Percentiles rank a stretch among this genome's conserved stretches.
These are phyloP conservation scores for Lepetodrilus schrolli DNA, from an alignment of 2,888 invertebrate genomes.

Conservation along the genomic window DNA sequence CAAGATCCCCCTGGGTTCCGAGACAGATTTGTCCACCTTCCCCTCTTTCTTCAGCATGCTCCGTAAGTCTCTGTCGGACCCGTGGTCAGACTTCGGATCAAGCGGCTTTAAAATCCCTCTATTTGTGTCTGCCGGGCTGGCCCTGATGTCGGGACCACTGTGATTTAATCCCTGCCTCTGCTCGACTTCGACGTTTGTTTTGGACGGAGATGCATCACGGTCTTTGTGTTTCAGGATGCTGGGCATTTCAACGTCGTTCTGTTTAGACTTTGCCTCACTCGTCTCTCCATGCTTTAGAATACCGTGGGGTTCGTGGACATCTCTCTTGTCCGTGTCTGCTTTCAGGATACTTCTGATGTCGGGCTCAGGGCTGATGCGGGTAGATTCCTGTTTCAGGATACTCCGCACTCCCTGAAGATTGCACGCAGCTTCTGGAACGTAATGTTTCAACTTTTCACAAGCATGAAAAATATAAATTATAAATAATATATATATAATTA, in stretches of 20 bases:
- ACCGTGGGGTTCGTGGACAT: constrained; percentile 47
- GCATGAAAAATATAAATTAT: too few relatives aligned
- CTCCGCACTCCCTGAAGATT: constrained; percentile 38
- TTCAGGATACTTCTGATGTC: constrained; percentile 51
- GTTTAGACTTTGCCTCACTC: constrained; percentile 39
- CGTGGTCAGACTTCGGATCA: constrained; percentile 28
- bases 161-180: constrained; percentile 26
- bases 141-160: constrained; percentile 17
- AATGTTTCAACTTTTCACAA: too few relatives aligned
- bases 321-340: constrained; percentile 42
- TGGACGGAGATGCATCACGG: background rate
- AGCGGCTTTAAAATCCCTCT: constrained; percentile 30
- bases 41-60: constrained; percentile 33
- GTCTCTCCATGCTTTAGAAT: constrained; percentile 51
- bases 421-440: too few relatives aligned
- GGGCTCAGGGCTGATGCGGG: constrained; percentile 38
- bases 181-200: background rate
- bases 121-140: background rate
- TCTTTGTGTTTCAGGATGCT: constrained; percentile 50
- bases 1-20: constrained; percentile 53
- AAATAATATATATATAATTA: too few relatives aligned
- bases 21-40: constrained; percentile 16
- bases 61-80: constrained; percentile 23
- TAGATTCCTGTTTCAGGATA: constrained; percentile 42
- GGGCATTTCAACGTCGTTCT: constrained; percentile 42